phyloP scores from a whole-genome alignment of 2,888 invertebrate species.

The Petrolisthes cinctipes region DNA sequence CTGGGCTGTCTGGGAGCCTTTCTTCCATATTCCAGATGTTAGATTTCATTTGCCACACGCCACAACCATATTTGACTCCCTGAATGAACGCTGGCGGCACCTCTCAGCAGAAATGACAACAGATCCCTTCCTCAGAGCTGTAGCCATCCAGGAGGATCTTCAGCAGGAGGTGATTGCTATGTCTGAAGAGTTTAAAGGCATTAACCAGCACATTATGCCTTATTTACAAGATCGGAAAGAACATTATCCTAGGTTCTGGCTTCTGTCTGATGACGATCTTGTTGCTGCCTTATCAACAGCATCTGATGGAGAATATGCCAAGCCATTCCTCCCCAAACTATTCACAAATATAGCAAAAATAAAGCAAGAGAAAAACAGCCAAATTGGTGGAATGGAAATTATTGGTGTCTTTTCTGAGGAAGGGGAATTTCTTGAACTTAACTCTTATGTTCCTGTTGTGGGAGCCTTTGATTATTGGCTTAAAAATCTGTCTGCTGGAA shows the following conservation, averaged over 20 bases:
- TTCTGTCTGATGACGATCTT: slow-evolving; percentile 59
- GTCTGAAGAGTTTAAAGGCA: slow-evolving; percentile 29
- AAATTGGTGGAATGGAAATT: slow-evolving; percentile 49
- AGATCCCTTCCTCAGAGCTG: slow-evolving; percentile 36
- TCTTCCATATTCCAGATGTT: slow-evolving; percentile 59
- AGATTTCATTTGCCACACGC: slow-evolving; percentile 45
- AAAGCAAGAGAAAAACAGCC: slow-evolving; percentile 54
- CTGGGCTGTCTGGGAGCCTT: slow-evolving; percentile 53
- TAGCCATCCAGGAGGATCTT: slow-evolving; percentile 41
- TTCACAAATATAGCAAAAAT: slow-evolving; percentile 58
- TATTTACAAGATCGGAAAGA: slow-evolving; percentile 48
- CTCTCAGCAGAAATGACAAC: slow-evolving; percentile 26
- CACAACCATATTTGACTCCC: slow-evolving; percentile 48
- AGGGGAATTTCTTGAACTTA: slow-evolving; percentile 57
- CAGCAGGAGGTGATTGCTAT: slow-evolving; percentile 28
- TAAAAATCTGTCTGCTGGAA: slow-evolving; percentile 36
- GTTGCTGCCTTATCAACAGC: slow-evolving; percentile 58
- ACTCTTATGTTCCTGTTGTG: slow-evolving; percentile 47
- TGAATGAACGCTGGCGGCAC: slow-evolving; percentile 44
- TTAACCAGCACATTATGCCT: slow-evolving; percentile 27
- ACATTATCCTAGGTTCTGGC: slow-evolving; percentile 55
- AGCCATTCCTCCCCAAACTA: slow-evolving; percentile 55
- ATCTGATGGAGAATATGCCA: slow-evolving; percentile 45
- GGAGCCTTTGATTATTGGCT: slow-evolving; percentile 57
- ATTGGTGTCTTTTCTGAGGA: slow-evolving; percentile 59